Evolutionary conservation across 2,888 invertebrate species (phyloP), one percentile per base, ranked within the genome.

Genomic region (Orgyia antiqua): DNA sequence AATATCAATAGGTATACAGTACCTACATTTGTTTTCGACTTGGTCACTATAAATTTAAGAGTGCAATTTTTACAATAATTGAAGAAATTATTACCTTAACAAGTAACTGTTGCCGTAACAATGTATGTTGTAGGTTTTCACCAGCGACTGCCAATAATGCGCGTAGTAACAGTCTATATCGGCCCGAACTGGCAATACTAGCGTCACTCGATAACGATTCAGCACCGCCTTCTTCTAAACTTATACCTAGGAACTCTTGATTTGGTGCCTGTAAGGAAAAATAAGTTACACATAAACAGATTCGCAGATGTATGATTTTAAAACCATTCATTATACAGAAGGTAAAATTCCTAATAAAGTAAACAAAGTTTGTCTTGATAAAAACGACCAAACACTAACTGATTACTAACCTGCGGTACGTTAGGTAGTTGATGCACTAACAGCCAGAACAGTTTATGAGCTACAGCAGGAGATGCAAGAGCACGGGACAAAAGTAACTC

Each of bases 361-460:
- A n/a, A n/a, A n/a, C n/a, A n/a, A n/a, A n/a, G n/a, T n/a, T n/a
- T n/a, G n/a, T n/a, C n/a, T n/a, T n/a, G n/a, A n/a, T n/a, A n/a
- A n/a, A n/a, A n/a, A n/a, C n/a, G n/a, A n/a, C n/a, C n/a, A n/a
- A n/a, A n/a, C n/a, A n/a, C n/a, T n/a, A n/a, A n/a, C n/a, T n/a
- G n/a, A n/a, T n/a, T 4, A 8, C 70, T 82, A 80, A 94, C 94
- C 87, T 95, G 95, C 12, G 94, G 94, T 50, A 91, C 91, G 62
- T 94, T 94, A 0, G 95, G 95, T 44, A 96, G 79, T 21, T 92
- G 92, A 61, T 96, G 95, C 21, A 94, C 93, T 32, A 96, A 74
- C 40, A 96, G 87, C 99, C 99, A 99, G 74, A 98, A 99, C 51
- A 99, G 88, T 58, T 94, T 92, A 78, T 99, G 99, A 1, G 98